Conservation (phyloP, 2,113 vertebrate species). For the Prinia subflava region DNA sequence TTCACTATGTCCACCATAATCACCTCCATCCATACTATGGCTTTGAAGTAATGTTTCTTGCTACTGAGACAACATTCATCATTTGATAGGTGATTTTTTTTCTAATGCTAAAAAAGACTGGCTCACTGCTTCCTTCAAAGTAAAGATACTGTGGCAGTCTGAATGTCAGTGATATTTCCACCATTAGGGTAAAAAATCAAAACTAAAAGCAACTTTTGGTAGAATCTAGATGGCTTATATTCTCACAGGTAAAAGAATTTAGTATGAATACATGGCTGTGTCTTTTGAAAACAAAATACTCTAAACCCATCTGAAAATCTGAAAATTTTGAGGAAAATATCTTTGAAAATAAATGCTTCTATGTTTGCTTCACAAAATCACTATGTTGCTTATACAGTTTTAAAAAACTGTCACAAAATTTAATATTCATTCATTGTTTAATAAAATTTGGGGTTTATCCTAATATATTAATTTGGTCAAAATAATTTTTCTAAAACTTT, state of each 20-base stretch:
- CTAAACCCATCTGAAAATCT: not conserved
- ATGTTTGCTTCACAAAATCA: not conserved
- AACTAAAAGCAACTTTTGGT: not conserved
- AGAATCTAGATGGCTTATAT: not conserved
- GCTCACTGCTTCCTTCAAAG: not conserved
- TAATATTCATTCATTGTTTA: not conserved
- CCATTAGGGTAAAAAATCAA: not conserved
- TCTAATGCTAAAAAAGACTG: not conserved
- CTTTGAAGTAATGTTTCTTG: slow-evolving; percentile 9
- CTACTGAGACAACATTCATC: not conserved
- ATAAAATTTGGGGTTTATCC: not conserved
- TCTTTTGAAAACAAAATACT: not conserved
- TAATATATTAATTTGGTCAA: not conserved
- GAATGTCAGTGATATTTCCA: not conserved
- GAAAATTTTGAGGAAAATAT: not conserved
- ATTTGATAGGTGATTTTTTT: not conserved
- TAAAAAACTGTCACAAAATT: not conserved
- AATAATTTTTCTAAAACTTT: not conserved
- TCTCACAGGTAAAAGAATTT: not conserved
- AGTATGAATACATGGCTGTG: not conserved
- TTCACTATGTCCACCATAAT: not conserved
- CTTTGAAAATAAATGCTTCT: not conserved
- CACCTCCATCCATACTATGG: not conserved
- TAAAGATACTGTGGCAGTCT: not conserved
- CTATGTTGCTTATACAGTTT: not conserved